These are phyloP conservation scores for Pseudopodoces humilis DNA, from an alignment of 2,113 vertebrate genomes.

Conservation along the genomic window DNA sequence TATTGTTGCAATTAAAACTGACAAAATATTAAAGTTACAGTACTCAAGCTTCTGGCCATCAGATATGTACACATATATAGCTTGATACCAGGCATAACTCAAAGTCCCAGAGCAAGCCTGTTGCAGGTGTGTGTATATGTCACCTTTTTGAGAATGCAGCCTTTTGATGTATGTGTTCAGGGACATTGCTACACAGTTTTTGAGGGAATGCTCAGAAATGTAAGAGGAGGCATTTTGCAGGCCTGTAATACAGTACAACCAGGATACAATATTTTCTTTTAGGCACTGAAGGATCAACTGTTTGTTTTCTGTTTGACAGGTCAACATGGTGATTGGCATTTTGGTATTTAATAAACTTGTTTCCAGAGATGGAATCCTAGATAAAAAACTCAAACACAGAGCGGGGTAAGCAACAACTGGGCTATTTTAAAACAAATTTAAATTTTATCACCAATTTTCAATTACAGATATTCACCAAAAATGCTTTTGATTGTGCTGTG, in stretches of 20 bases:
- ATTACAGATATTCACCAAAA: slow-evolving; percentile 16
- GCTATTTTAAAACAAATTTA: slow-evolving; percentile 50
- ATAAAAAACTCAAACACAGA: slow-evolving; percentile 99
- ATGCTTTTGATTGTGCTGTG: slow-evolving; percentile 28
- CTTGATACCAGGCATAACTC: background rate
- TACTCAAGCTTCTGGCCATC: background rate
- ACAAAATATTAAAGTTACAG: background rate
- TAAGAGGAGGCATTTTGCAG: background rate
- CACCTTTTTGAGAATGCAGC: background rate
- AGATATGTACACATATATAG: accelerated
- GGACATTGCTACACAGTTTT: background rate
- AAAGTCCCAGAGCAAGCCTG: background rate
- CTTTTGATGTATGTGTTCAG: background rate
- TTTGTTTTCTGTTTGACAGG: slow-evolving; percentile 82
- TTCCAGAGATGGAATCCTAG: slow-evolving; percentile 99
- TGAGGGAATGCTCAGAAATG: background rate
- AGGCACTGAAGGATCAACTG: slow-evolving; percentile 48
- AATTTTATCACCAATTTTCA: background rate
- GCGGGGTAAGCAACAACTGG: slow-evolving; percentile 88
- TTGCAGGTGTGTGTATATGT: background rate
- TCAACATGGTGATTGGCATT: slow-evolving; percentile 99
- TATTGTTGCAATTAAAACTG: background rate
- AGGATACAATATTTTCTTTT: background rate
- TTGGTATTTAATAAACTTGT: slow-evolving; percentile 99
- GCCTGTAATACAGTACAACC: background rate